Conservation (phyloP, 2,797 vertebrate species). For the Schizothorax lantsangensis region DNA sequence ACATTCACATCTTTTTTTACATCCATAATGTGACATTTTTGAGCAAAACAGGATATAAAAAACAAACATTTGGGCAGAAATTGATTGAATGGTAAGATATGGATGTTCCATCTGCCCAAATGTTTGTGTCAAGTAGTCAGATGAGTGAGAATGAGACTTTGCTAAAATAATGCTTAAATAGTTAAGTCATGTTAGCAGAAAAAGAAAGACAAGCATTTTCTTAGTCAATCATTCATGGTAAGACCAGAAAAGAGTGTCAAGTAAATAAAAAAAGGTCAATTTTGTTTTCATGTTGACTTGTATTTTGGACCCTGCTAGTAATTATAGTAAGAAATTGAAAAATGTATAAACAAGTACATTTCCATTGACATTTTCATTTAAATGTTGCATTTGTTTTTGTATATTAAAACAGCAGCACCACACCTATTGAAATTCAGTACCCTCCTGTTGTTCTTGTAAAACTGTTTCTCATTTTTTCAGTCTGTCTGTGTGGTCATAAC, state of each 20-base stretch:
- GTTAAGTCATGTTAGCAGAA: not conserved
- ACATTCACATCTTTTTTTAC: not conserved
- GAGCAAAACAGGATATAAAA: not conserved
- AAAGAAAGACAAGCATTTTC: not conserved
- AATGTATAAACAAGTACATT: not conserved
- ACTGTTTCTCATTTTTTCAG: slow-evolving; percentile 28
- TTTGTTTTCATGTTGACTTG: not conserved
- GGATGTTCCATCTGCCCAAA: not conserved
- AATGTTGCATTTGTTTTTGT: slow-evolving; percentile 12
- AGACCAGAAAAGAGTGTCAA: not conserved
- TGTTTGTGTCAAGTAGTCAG: not conserved
- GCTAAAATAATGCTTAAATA: not conserved
- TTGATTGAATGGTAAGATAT: not conserved
- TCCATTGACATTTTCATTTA: slow-evolving; percentile 9
- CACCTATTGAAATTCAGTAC: not conserved
- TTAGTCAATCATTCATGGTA: not conserved
- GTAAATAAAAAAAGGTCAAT: not conserved
- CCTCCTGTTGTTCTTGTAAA: slow-evolving; percentile 18
- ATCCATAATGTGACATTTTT: not conserved
- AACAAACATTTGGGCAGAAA: not conserved
- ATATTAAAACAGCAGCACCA: not conserved
- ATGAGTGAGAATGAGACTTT: not conserved
- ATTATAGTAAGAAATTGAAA: not conserved
- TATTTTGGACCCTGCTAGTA: not conserved
- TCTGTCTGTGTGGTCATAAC: slow-evolving; percentile 34